Conservation (phyloP, 2,888 invertebrate species). For the Mimas tiliae region DNA sequence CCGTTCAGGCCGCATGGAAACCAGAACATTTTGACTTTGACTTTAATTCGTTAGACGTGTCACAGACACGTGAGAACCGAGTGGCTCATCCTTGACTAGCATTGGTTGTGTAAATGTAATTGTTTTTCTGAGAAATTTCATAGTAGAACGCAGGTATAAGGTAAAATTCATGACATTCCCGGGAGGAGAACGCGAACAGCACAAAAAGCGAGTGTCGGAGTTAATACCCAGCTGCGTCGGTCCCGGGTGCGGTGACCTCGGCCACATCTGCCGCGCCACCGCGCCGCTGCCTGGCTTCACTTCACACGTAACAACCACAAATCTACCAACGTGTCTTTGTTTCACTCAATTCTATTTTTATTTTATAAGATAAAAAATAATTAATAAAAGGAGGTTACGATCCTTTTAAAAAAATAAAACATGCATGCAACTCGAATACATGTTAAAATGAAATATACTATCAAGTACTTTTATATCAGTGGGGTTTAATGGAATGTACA, state of each 20-base stretch:
- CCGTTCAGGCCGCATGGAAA: conserved; percentile 47
- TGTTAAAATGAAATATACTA: not conserved
- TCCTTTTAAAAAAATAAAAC: not conserved
- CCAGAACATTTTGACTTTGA: conserved; percentile 48
- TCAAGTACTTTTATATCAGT: not conserved
- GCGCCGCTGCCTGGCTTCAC: conserved; percentile 54
- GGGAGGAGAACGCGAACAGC: conserved; percentile 44
- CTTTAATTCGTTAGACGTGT: conserved; percentile 51
- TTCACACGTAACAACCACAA: conserved; percentile 63
- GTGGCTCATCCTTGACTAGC: conserved; percentile 26
- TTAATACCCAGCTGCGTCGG: conserved; percentile 69
- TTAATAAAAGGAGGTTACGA: not conserved
- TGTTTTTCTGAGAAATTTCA: conserved; percentile 38
- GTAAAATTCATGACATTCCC: conserved; percentile 51
- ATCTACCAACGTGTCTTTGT: conserved; percentile 50
- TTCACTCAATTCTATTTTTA: conserved; percentile 26
- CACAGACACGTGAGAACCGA: conserved; percentile 40
- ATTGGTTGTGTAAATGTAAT: not conserved
- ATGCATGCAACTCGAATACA: too few relatives aligned
- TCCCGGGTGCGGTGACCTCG: conserved; percentile 73
- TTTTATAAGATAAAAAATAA: not conserved
- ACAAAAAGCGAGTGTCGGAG: conserved; percentile 65
- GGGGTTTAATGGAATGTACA: not conserved
- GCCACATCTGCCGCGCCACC: conserved; percentile 65
- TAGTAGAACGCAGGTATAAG: conserved; percentile 42